phyloP scores from a whole-genome alignment of 1,140 invertebrate genomes.

The Meteorus sp. region DNA sequence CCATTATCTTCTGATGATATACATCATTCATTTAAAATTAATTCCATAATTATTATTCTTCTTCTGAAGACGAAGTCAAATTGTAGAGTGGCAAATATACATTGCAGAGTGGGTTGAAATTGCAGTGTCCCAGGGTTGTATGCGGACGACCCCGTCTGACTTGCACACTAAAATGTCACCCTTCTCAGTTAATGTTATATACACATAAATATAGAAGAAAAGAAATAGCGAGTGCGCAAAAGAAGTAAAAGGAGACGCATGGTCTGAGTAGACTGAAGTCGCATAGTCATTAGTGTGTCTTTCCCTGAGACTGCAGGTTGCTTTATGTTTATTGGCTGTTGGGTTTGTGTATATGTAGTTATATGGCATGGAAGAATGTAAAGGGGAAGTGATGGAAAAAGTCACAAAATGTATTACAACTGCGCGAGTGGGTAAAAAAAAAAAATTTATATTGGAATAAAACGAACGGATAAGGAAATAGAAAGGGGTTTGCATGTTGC shows the following conservation, averaged over 20 bases:
- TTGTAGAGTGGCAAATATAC: no score
- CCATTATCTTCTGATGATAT: background rate
- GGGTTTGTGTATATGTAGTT: background rate
- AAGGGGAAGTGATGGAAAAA: conserved; percentile 15
- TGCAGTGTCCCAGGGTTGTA: no score
- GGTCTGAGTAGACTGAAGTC: background rate
- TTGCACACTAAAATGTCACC: background rate
- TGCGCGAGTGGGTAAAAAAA: background rate
- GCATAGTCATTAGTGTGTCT: conserved; percentile 3
- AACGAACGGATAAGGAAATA: background rate
- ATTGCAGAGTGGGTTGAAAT: no score
- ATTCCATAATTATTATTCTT: no score
- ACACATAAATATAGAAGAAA: no score
- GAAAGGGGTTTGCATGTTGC: conserved; percentile 3
- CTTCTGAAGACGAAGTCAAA: no score
- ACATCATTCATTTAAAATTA: no score
- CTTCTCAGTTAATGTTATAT: no score
- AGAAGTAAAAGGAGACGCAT: background rate
- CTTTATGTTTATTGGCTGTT: no score
- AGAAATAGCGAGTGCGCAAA: background rate
- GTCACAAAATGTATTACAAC: background rate
- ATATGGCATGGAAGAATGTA: background rate
- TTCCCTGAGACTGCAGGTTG: conserved; percentile 2
- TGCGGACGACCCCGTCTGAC: background rate
- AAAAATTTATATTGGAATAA: background rate